Evolutionary conservation across 2,797 vertebrate genomes (phyloP).

Genomic region (Lepus townsendii): DNA sequence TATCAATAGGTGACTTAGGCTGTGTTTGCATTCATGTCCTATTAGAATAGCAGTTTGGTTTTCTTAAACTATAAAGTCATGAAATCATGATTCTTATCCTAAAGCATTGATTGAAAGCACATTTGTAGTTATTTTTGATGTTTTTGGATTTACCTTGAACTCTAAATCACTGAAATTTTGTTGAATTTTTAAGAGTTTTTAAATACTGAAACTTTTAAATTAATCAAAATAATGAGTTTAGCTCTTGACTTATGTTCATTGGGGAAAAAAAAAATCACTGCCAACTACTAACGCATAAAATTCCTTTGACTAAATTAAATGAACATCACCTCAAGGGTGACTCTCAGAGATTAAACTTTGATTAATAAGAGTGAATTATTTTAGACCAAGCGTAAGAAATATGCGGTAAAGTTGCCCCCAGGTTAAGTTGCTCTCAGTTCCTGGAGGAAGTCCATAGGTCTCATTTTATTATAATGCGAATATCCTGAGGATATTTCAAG

Average conservation of each 20-base stretch:
- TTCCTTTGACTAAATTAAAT: constrained; percentile 54
- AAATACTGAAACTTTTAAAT: constrained; percentile 30
- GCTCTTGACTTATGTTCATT: neutral
- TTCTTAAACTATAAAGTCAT: neutral
- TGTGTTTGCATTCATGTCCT: neutral
- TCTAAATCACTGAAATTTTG: constrained; percentile 55
- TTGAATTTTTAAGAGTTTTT: neutral
- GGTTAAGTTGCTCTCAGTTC: constrained; percentile 35
- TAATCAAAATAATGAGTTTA: constrained; percentile 46
- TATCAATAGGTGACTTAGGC: neutral
- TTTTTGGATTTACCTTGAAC: constrained; percentile 8
- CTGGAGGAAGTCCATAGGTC: neutral
- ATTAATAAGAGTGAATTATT: constrained; percentile 21
- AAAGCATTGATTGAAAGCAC: neutral
- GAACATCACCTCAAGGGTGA: neutral
- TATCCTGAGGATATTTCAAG: constrained; percentile 11
- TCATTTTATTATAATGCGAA: constrained; percentile 58
- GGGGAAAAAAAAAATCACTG: constrained; percentile 51
- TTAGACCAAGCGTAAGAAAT: constrained; percentile 22
- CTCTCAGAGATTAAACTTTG: constrained; percentile 13
- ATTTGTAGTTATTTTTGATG: constrained; percentile 4
- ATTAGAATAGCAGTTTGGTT: neutral
- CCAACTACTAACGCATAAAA: constrained; percentile 10
- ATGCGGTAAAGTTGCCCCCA: neutral
- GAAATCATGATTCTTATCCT: constrained; percentile 19